Evolutionary conservation across 2,113 vertebrate species (phyloP).

Genomic region (Chrysemys picta): DNA sequence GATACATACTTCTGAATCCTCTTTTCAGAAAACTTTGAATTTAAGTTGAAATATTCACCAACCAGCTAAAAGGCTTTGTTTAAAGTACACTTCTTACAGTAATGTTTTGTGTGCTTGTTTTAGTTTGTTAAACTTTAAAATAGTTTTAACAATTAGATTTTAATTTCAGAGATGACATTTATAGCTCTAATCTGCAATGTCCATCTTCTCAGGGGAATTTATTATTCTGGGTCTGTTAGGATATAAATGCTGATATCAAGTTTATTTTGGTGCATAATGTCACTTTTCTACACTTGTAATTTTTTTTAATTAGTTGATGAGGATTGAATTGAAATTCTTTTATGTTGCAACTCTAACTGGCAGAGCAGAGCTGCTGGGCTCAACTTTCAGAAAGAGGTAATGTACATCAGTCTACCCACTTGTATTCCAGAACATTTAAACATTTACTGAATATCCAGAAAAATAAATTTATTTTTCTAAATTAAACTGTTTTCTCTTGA

Average conservation of each 20-base stretch:
- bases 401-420: not conserved
- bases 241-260: not conserved
- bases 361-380: not conserved
- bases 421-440: not conserved
- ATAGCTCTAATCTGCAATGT: slow-evolving; percentile 16
- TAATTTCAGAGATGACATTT: not conserved
- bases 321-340: not conserved
- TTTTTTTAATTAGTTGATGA: not conserved
- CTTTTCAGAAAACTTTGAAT: not conserved
- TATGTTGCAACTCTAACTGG: not conserved
- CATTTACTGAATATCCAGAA: not conserved
- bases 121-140: not conserved
- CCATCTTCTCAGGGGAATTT: slow-evolving; percentile 74
- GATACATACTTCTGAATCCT: not conserved
- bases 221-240: slow-evolving; percentile 47
- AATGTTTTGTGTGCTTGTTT: slow-evolving; percentile 18
- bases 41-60: not conserved
- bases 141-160: not conserved
- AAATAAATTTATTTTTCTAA: slow-evolving; percentile 60
- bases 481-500: not conserved
- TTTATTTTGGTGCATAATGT: not conserved
- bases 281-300: not conserved
- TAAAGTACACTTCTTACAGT: not conserved
- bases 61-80: not conserved
- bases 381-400: not conserved